A percentile compares a stretch with the other conserved stretches of the same genome.
Evolutionary conservation across 2,797 vertebrate genomes (phyloP).

Genomic region (Brachyrhaphis roseni): DNA sequence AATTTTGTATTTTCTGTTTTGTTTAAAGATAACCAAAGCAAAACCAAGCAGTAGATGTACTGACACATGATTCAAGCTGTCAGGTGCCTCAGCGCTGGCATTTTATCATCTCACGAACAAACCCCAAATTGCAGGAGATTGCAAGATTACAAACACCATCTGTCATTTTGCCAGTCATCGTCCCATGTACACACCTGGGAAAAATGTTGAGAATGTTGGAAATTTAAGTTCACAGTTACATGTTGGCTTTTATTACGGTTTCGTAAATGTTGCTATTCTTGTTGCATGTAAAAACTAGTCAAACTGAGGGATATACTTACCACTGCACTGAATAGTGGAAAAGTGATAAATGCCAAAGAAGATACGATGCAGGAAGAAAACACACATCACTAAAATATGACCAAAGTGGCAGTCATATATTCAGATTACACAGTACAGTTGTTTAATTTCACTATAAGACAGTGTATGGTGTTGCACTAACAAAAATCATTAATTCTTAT

Average conservation of each 20-base stretch:
- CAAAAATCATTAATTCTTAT: slow-evolving; percentile 54
- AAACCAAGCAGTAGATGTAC: slow-evolving; percentile 15
- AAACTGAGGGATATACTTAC: slow-evolving; percentile 44
- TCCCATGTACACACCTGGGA: slow-evolving; percentile 29
- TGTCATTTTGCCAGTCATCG: slow-evolving; percentile 46
- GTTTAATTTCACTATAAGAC: slow-evolving; percentile 72
- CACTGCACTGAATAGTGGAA: slow-evolving; percentile 30
- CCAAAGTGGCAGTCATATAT: not conserved
- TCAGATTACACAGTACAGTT: slow-evolving; percentile 36
- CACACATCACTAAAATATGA: slow-evolving; percentile 21
- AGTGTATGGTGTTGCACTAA: slow-evolving; percentile 65
- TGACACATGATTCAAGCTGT: slow-evolving; percentile 19
- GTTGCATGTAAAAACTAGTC: slow-evolving; percentile 50
- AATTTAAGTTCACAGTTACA: slow-evolving; percentile 46
- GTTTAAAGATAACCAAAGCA: slow-evolving; percentile 10
- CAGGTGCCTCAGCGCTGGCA: slow-evolving; percentile 7
- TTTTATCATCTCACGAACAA: slow-evolving; percentile 33
- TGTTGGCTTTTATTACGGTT: slow-evolving; percentile 43
- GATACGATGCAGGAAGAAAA: not conserved
- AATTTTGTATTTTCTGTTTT: not conserved
- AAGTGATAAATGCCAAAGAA: slow-evolving; percentile 33
- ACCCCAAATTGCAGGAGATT: slow-evolving; percentile 32
- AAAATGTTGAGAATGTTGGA: slow-evolving; percentile 69
- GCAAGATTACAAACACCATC: slow-evolving; percentile 59
- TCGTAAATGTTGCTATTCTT: slow-evolving; percentile 17